Base-by-base conservation (phyloP, 2,888 invertebrate genomes). In the Agrochola macilenta region DNA sequence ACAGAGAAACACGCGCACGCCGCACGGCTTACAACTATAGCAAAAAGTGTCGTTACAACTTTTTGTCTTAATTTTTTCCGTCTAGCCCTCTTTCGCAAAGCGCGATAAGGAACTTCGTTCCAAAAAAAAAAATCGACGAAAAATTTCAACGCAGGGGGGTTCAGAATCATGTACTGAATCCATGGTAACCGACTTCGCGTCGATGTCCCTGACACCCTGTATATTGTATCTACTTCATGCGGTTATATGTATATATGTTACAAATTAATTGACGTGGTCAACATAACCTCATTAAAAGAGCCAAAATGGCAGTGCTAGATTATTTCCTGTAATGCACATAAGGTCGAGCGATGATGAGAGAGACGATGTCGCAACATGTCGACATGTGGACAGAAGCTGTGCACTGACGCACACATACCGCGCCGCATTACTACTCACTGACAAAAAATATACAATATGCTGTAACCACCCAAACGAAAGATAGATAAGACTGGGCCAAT, bases 331-430 rank as follows among this genome's bases (percentile, higher is more conserved):
- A 78, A 73, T 74, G 65, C 65, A 74, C 26, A 58, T 65, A 70
- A 72, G 54, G 72, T 58, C 43, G 39, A 83, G 65, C 39, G 23
- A 60, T 26, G 58, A 26, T 58, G 58, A 58, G 58, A 77, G 83
- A 76, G 69, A 76, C 69, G 66, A 77, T 83, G 87, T 88, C 75
- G 82, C 84, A 86, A 85, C 75, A 74, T 69, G 82, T 64, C 79
- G 74, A 88, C 90, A 90, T 90, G 85, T 90, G 90, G 83, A 83
- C 88, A 82, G 83, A 90, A 87, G 89, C 91, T 89, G 89, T 81
- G 87, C 84, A 82, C 84, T 90, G 91, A 90, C 90, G 90, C 91
- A 90, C 89, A 85, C 82, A 84, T 86, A 78, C 82, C 83, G 58
- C 65, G 69, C 64, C 75, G 69, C 73, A 74, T 66, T 80, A 72